A percentile compares a stretch with the other conserved stretches of the same genome.
phyloP scores from a whole-genome alignment of 2,113 vertebrate genomes.

The Zosterops pallidus region DNA sequence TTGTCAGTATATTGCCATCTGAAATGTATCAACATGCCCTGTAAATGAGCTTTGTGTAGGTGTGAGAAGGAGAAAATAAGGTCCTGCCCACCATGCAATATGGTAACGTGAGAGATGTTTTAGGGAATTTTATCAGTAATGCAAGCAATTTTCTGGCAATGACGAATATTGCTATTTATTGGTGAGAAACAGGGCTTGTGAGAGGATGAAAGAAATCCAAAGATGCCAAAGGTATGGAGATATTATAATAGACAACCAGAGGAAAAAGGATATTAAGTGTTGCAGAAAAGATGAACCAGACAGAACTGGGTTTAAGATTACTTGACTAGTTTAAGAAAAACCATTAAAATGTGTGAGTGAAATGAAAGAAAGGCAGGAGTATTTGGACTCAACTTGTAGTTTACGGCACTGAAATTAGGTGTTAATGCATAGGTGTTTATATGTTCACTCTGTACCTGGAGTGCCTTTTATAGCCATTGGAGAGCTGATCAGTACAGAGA shows the following conservation, averaged over 20 bases:
- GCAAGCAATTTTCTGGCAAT: not conserved
- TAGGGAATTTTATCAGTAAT: not conserved
- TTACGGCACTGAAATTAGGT: not conserved
- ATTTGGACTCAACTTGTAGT: not conserved
- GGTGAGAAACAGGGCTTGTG: not conserved
- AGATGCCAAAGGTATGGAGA: not conserved
- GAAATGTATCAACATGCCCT: constrained; percentile 7
- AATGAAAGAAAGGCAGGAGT: not conserved
- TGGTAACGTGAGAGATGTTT: not conserved
- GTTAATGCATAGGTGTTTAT: not conserved
- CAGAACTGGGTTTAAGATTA: not conserved
- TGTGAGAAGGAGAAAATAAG: constrained; percentile 19
- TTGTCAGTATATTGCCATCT: not conserved
- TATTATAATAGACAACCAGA: not conserved
- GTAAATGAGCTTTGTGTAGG: constrained; percentile 1
- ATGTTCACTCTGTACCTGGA: not conserved
- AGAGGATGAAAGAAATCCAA: not conserved
- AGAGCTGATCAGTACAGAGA: not conserved
- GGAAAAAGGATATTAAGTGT: not conserved
- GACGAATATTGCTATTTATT: not conserved
- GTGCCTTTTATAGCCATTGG: not conserved
- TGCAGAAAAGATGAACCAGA: not conserved
- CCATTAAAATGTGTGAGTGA: not conserved
- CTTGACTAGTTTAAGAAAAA: not conserved
- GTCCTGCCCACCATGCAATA: not conserved